These are phyloP conservation scores for Neosilurus mollespiculum DNA, from an alignment of 2,797 vertebrate species.

Conservation along the genomic window DNA sequence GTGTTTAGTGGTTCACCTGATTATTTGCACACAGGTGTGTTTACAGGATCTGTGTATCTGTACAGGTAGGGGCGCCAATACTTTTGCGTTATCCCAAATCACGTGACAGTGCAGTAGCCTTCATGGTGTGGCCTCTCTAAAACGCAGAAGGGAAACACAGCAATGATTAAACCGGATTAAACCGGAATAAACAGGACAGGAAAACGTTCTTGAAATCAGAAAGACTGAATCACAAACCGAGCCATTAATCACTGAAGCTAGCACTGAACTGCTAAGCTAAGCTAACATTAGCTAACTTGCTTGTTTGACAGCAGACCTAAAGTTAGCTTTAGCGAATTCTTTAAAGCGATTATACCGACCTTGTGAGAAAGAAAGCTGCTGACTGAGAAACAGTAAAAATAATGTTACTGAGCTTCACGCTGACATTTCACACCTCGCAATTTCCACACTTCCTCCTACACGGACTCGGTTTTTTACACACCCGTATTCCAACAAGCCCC, in stretches of 20 bases:
- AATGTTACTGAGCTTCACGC: not conserved
- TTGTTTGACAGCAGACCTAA: not conserved
- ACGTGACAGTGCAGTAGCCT: conserved; percentile 42
- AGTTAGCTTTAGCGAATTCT: not conserved
- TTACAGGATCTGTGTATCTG: not conserved
- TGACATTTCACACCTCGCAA: not conserved
- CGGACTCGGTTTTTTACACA: not conserved
- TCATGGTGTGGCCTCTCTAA: conserved; percentile 46
- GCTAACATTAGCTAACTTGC: not conserved
- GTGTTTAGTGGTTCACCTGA: not conserved
- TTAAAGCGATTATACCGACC: not conserved
- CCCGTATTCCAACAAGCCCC: conserved; percentile 4
- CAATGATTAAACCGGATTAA: too few species aligned
- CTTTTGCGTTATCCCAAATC: conserved; percentile 45
- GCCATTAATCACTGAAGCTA: not conserved
- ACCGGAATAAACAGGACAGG: too few species aligned
- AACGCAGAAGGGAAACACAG: not conserved
- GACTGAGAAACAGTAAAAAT: not conserved
- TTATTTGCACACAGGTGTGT: not conserved
- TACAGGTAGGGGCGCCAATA: not conserved
- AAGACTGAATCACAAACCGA: too few species aligned
- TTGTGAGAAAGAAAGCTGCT: too few species aligned
- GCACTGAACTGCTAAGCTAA: not conserved
- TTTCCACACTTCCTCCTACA: not conserved
- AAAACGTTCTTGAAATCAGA: too few species aligned